Base-by-base conservation (phyloP, 2,888 invertebrate genomes). In the Drosophila koepferae region DNA sequence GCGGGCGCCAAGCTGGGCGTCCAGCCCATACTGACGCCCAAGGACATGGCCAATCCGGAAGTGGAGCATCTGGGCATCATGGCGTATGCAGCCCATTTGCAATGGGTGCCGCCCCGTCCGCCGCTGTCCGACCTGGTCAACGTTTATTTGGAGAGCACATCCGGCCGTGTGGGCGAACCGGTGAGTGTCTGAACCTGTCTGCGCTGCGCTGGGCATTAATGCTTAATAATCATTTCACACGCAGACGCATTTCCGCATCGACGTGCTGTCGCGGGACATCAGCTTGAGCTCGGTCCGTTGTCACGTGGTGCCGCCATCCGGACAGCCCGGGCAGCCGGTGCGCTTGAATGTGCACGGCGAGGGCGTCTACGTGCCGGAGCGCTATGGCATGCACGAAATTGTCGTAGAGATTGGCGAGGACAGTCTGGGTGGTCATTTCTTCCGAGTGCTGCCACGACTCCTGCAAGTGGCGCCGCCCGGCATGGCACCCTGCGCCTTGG, bases 21-120 rank as follows among this genome's bases (percentile, higher is more conserved):
- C 1, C 96, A 98, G 87, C 98, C 98, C 4, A 95, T 99, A 48
- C 94, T 99, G 68, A 96, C 97, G 82, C 97, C 99, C 16, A 97
- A 97, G 92, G 99, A 99, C 91, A 97, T 99, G 96, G 97, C 98
- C 43, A 98, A 98, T 92, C 97, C 96, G 44, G 97, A 99, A 91
- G 98, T 98, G 8, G 99, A 99, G 91, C 99, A 99, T 94, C 94
- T 99, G 80, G 99, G 98, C 12, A 97, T 99, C 67, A 99, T 99
- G 99, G 98, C 99, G 0, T 99, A 99, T 93, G 97, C 98, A 0
- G 97, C 99, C 0, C 96, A 97, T 92, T 97, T 98, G 93, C 97
- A 97, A 82, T 98, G 98, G 96, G 95, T 98, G 40, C 96, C 97
- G 36, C 97, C 97, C 66, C 94, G 97, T 53, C 97, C 97, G 14